These are phyloP conservation scores for Embidobia sp. DNA, from an alignment of 2,888 invertebrate genomes.

Conservation along the genomic window DNA sequence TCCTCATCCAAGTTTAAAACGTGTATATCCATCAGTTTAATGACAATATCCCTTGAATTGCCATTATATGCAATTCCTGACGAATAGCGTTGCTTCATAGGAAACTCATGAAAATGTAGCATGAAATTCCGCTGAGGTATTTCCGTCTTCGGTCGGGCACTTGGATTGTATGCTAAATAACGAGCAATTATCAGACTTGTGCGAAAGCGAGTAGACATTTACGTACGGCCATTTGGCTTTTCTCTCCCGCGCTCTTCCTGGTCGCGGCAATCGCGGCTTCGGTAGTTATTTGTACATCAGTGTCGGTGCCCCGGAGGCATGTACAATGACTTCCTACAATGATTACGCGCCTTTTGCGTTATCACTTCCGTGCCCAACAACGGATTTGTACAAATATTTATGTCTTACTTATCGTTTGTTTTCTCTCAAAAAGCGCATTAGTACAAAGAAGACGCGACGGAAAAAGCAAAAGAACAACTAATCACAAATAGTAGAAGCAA, in stretches of 20 bases:
- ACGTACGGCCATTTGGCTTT: conserved; percentile 55
- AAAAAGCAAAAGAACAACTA: no score
- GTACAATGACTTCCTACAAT: conserved; percentile 71
- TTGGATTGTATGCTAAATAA: conserved; percentile 62
- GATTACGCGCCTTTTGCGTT: conserved; percentile 72
- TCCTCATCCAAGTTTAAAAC: background rate
- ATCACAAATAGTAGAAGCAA: no score
- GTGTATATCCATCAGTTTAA: conserved; percentile 43
- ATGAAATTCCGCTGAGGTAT: conserved; percentile 47
- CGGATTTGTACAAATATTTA: conserved; percentile 34
- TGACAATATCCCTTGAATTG: conserved; percentile 39
- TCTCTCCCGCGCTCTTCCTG: conserved; percentile 46
- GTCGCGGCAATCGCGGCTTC: conserved; percentile 44
- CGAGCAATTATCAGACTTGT: conserved; percentile 59
- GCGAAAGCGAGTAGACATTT: conserved; percentile 60
- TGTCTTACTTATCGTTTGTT: background rate
- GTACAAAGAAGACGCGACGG: no score
- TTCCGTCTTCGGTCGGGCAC: conserved; percentile 44
- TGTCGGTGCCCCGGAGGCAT: conserved; percentile 52
- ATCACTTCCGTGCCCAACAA: conserved; percentile 69
- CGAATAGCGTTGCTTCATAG: conserved; percentile 28
- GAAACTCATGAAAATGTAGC: conserved; percentile 57
- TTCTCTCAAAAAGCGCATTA: background rate
- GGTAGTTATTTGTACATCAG: conserved; percentile 51
- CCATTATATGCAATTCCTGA: conserved; percentile 39